Evolutionary conservation across 2,888 invertebrate genomes (phyloP).

Genomic region (Resseliella maxima): DNA sequence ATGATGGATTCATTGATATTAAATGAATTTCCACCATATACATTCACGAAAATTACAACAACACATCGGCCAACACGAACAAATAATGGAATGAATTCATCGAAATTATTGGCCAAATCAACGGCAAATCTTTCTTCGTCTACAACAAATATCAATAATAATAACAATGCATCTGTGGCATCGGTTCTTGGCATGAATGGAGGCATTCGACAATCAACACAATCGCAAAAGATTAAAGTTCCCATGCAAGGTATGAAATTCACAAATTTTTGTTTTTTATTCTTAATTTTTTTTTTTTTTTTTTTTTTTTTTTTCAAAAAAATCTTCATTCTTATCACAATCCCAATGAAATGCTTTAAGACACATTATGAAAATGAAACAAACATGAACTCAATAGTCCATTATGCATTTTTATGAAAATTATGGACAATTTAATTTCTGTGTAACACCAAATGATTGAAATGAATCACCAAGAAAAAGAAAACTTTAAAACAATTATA

Average conservation of each 20-base stretch:
- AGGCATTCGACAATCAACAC: neutral
- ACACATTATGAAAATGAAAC: neutral
- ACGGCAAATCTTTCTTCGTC: neutral
- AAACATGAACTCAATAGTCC: neutral
- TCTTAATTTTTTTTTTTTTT: neutral
- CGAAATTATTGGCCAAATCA: constrained; percentile 21
- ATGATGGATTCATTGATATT: constrained; percentile 81
- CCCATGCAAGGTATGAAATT: constrained; percentile 66
- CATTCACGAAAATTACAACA: constrained; percentile 74
- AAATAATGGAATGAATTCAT: constrained; percentile 62
- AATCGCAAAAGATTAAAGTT: constrained; percentile 63
- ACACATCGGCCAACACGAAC: constrained; percentile 68
- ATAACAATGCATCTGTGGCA: constrained; percentile 56
- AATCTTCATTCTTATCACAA: constrained; percentile 21
- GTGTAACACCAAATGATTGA: neutral
- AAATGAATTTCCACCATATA: constrained; percentile 75
- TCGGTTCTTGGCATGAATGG: constrained; percentile 62
- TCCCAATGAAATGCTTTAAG: neutral
- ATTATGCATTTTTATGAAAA: neutral
- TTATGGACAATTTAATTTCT: neutral
- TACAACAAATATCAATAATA: constrained; percentile 5
- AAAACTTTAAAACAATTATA: constrained; percentile 23
- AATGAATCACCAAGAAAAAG: neutral
- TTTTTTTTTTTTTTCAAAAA: neutral
- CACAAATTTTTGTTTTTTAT: constrained; percentile 2